Evolutionary conservation across 2,797 vertebrate species (phyloP), one percentile per base, ranked within the genome.

Genomic region (Cirrhinus molitorella): DNA sequence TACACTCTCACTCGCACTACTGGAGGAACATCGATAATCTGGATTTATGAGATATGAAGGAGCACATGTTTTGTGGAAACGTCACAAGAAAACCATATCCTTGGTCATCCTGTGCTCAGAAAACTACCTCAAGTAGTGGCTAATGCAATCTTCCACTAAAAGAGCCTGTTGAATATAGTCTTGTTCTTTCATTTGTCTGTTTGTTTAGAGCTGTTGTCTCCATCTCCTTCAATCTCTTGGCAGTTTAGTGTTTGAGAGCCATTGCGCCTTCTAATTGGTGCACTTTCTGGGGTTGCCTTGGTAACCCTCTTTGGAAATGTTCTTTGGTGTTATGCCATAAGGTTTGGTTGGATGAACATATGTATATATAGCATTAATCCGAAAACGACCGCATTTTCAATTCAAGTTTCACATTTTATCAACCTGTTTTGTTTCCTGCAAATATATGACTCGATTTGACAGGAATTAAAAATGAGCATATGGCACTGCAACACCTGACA

Each of bases 201-300:
- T 88, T 83, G 53, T 63, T 89, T 80, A 79, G 73, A 23, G 49
- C 43, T 21, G 17, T 71, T 74, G 55, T 75, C 51, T 63, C 25
- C 53, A 79, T 82, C 73, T 86, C 77, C 80, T 81, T 76, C 81
- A 80, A 82, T 89, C 81, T 87, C 87, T 53, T 78, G 75, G 83
- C 84, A 84, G 84, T 84, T 89, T 86, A 85, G 81, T 40, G 61
- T 73, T 85, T 65, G 66, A 89, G 83, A 85, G 73, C 81, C 81
- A 76, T 78, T 55, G 40, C 80, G 85, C 78, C 81, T 87, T 82
- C 78, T 82, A 87, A 89, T 88, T 87, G 79, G 81, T 85, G 79
- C 85, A 80, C 76, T 75, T 88, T 85, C 72, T 79, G 43, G 65
- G 72, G 88, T 89, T 89, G 87, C 88, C 88, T 83, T 85, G 88